Evolutionary conservation across 2,113 vertebrate genomes (phyloP), one percentile per base, ranked within the genome.

Genomic region (Albula goreensis): DNA sequence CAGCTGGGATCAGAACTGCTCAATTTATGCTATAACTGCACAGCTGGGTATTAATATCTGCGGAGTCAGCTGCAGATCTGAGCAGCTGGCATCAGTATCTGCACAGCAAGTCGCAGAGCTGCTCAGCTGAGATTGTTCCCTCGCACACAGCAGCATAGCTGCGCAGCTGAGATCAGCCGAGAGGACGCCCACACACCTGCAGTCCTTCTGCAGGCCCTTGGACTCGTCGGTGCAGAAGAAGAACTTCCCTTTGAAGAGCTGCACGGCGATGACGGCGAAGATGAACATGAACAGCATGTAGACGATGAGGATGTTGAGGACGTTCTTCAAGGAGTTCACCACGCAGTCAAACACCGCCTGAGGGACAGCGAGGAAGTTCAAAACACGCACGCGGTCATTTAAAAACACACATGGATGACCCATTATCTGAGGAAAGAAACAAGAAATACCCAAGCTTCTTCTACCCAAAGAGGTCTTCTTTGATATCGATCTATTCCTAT

Each of bases 221-320:
- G 98, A 99, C 90, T 99, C 97, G 0, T 99, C 98, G 0, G 98
- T 99, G 95, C 98, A 99, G 94, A 99, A 99, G 94, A 99, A 99
- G 90, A 99, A 99, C 85, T 97, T 97, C 10, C 98, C 98, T 89
- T 99, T 99, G 93, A 99, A 99, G 88, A 99, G 97, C 93, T 99
- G 98, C 87, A 99, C 98, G 0, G 98, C 98, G 5, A 99, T 98
- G 83, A 99, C 98, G 0, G 98, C 98, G 2, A 99, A 99, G 91
- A 99, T 99, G 95, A 99, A 98, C 98, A 99, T 99, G 95, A 99
- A 99, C 90, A 99, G 98, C 93, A 99, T 96, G 93, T 99, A 99
- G 84, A 99, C 98, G 0, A 99, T 97, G 88, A 99, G 96, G 93
- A 99, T 99, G 91, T 99, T 99, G 84, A 99, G 96, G 6, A 99